Conservation (phyloP, 2,113 vertebrate genomes). For the Anoplopoma fimbria region DNA sequence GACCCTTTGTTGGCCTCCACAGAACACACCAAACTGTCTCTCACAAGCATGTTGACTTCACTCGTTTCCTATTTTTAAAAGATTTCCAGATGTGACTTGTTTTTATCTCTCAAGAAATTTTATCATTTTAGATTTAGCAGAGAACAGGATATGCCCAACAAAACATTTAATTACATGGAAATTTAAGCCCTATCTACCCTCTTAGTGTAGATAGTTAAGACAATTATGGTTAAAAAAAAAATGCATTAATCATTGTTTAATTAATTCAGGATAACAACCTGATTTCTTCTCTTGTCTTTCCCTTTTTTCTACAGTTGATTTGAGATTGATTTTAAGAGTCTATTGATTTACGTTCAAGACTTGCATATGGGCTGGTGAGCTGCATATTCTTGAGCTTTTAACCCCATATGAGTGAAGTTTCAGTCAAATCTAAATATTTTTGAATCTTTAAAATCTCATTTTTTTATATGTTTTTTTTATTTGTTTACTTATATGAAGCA, state of each 20-base stretch:
- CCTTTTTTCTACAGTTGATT: neutral
- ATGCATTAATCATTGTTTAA: neutral
- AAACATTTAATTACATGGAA: neutral
- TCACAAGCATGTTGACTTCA: neutral
- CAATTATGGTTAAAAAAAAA: neutral
- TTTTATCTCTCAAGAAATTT: neutral
- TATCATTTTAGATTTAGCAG: neutral
- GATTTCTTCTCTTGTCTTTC: too few relatives aligned
- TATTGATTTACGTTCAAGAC: conserved; percentile 1
- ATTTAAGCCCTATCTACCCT: neutral
- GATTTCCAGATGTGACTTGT: conserved; percentile 8
- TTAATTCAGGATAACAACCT: neutral
- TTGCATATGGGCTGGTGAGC: neutral
- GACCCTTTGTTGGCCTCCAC: conserved; percentile 25
- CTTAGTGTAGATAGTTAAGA: neutral
- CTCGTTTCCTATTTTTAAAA: neutral
- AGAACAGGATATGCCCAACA: neutral
- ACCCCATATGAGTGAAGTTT: too few relatives aligned
- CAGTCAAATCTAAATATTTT: neutral
- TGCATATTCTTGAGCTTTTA: neutral
- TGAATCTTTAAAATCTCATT: neutral
- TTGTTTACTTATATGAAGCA: neutral
- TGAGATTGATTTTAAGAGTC: conserved; percentile 2
- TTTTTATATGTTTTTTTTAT: neutral
- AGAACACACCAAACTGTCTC: neutral